Percentiles rank a stretch among this genome's conserved stretches.
These are phyloP conservation scores for Acanthosepion pharaonis DNA, from an alignment of 2,888 invertebrate genomes.

Conservation along the genomic window DNA sequence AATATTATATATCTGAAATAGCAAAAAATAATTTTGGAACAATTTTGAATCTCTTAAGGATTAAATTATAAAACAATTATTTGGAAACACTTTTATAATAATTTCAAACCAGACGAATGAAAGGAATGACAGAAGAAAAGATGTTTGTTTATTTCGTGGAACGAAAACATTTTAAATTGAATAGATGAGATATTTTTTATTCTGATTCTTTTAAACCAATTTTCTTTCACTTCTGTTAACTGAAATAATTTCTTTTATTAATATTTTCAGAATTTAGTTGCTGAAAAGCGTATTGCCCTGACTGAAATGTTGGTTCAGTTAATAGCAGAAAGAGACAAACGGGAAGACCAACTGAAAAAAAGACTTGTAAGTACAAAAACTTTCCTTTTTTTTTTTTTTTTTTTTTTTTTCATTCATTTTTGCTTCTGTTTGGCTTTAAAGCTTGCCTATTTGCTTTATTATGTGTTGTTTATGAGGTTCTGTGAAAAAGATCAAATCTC, in stretches of 20 bases:
- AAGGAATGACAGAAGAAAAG: no score
- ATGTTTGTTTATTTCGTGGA: no score
- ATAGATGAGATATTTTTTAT: no score
- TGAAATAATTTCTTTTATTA: neutral
- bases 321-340: slow-evolving; percentile 67
- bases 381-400: neutral
- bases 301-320: slow-evolving; percentile 69
- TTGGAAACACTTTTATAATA: no score
- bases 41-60: no score
- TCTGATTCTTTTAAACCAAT: neutral
- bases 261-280: slow-evolving; percentile 65
- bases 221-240: neutral
- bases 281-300: slow-evolving; percentile 69
- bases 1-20: no score
- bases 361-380: slow-evolving; percentile 65
- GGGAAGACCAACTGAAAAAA: slow-evolving; percentile 68
- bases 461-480: neutral
- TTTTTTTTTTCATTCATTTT: neutral
- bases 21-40: no score
- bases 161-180: no score
- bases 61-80: no score
- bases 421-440: neutral
- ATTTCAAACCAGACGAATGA: no score
- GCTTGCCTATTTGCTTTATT: neutral
- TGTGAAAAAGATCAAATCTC: neutral